These are phyloP conservation scores for Sander lucioperca DNA, from an alignment of 2,113 vertebrate genomes.

Conservation along the genomic window DNA sequence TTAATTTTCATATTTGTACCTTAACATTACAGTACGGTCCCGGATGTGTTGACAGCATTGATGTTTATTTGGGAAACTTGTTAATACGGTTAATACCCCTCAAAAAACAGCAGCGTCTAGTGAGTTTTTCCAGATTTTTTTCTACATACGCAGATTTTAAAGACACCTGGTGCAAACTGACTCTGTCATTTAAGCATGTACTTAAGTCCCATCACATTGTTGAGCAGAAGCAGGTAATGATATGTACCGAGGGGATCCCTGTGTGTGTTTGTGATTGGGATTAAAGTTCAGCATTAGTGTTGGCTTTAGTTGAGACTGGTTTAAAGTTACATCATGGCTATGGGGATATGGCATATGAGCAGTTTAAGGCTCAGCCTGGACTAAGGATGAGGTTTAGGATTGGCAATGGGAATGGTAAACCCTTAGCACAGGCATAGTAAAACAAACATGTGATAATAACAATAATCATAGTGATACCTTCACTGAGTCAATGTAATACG, in stretches of 20 bases:
- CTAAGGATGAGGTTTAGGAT: background rate
- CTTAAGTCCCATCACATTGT: background rate
- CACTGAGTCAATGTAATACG: background rate
- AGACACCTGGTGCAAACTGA: background rate
- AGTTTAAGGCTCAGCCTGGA: background rate
- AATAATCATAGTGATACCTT: background rate
- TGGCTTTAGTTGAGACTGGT: too few species aligned
- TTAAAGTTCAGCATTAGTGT: background rate
- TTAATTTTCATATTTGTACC: too few species aligned
- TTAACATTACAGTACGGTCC: too few species aligned
- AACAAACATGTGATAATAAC: background rate
- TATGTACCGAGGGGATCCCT: background rate
- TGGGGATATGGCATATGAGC: background rate
- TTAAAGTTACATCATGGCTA: background rate
- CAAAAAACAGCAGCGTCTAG: too few species aligned
- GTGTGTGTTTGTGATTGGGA: background rate
- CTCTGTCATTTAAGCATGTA: background rate
- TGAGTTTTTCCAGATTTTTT: too few species aligned
- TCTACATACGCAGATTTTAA: background rate
- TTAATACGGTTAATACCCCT: too few species aligned
- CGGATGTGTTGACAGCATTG: too few species aligned
- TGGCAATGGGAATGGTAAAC: background rate
- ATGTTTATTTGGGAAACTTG: too few species aligned
- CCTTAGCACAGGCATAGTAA: background rate
- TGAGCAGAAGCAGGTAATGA: background rate